Percentiles rank a stretch among this genome's conserved stretches.
phyloP scores from a whole-genome alignment of 2,113 vertebrate species.

The Turdus rufiventris region DNA sequence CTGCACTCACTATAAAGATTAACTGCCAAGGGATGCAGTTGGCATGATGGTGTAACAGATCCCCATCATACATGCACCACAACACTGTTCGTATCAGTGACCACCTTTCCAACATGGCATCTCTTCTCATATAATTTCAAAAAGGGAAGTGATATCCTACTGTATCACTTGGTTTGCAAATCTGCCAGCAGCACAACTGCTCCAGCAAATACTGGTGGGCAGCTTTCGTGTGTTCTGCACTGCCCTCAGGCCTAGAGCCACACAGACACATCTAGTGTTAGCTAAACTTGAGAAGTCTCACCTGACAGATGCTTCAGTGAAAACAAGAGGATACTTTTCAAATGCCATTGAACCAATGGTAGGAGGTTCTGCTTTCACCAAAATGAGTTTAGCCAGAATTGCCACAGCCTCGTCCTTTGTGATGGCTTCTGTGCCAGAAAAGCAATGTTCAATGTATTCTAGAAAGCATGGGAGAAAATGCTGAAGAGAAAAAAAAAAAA shows the following conservation, averaged over 20 bases:
- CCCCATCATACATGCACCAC: background rate
- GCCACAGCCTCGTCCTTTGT: slow-evolving; percentile 75
- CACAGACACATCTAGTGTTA: background rate
- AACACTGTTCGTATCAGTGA: background rate
- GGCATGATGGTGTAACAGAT: background rate
- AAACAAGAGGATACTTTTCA: slow-evolving; percentile 91
- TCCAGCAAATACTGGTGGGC: background rate
- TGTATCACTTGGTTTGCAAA: background rate
- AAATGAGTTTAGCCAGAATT: slow-evolving; percentile 83
- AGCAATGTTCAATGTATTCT: slow-evolving; percentile 76
- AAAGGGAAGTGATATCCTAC: background rate
- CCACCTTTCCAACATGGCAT: background rate
- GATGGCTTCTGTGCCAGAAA: slow-evolving; percentile 62
- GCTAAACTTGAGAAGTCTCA: slow-evolving; percentile 58
- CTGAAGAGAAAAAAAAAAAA: slow-evolving; percentile 54
- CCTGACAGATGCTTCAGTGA: slow-evolving; percentile 73
- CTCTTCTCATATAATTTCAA: background rate
- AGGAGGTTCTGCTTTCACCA: slow-evolving; percentile 90
- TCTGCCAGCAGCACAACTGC: background rate
- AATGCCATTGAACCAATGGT: slow-evolving; percentile 88
- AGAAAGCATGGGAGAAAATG: slow-evolving; percentile 88
- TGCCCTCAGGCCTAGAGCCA: background rate
- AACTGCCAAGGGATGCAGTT: background rate
- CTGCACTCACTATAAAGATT: background rate
- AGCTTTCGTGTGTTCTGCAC: background rate